phyloP scores from a whole-genome alignment of 2,113 vertebrate genomes.

The Rhabdornis inornatus region DNA sequence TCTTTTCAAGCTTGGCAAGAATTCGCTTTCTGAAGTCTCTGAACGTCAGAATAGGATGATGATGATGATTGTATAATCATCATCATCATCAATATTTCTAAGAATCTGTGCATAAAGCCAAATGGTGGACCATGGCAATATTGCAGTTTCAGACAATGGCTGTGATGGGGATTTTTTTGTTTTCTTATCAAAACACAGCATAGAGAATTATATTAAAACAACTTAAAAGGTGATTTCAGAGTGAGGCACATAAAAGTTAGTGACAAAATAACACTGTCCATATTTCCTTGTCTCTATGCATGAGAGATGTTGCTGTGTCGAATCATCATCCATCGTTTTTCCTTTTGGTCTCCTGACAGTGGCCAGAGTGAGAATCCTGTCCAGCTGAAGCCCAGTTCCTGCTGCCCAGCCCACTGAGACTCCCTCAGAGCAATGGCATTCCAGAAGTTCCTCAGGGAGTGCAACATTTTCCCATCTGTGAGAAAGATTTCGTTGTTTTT shows the following conservation, averaged over 20 bases:
- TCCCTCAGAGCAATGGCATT: not conserved
- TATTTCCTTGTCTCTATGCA: not conserved
- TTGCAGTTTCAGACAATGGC: not conserved
- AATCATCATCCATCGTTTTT: not conserved
- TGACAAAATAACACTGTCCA: rapidly evolving
- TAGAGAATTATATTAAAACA: not conserved
- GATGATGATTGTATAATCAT: not conserved
- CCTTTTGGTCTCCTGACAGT: not conserved
- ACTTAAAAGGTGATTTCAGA: not conserved
- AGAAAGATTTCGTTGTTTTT: not conserved
- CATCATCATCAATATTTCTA: not conserved
- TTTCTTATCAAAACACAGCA: not conserved
- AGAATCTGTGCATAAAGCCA: not conserved
- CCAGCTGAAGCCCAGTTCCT: not conserved
- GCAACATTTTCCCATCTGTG: not conserved
- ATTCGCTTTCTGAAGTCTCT: not conserved
- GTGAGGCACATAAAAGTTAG: not conserved
- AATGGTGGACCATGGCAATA: not conserved
- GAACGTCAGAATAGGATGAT: not conserved
- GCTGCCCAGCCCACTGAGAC: not conserved
- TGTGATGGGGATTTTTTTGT: rapidly evolving
- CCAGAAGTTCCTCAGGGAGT: not conserved
- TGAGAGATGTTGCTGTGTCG: not conserved
- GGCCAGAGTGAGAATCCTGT: rapidly evolving
- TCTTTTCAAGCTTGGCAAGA: not conserved